A percentile compares a stretch with the other conserved stretches of the same genome.
These are phyloP conservation scores for Folsomia manolachei DNA, from an alignment of 2,888 invertebrate species.

Conservation along the genomic window DNA sequence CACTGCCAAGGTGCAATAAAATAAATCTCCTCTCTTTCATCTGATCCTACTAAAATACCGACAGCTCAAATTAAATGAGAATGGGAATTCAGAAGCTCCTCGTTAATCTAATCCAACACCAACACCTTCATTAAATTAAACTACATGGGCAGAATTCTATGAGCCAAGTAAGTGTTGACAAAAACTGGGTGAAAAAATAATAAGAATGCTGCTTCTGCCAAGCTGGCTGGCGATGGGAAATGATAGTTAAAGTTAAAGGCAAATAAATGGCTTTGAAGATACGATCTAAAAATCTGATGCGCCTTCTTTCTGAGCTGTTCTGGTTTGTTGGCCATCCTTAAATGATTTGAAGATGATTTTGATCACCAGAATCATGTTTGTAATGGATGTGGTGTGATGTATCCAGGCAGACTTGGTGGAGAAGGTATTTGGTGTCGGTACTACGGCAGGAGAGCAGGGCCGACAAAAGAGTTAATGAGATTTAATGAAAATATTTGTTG, in stretches of 20 bases:
- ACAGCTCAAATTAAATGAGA: neutral
- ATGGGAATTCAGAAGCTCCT: constrained; percentile 2
- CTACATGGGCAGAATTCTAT: neutral
- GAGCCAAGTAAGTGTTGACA: neutral
- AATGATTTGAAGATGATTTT: constrained; percentile 3
- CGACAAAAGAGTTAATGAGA: constrained; percentile 18
- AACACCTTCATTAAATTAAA: constrained; percentile 21
- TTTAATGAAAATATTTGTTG: constrained; percentile 17
- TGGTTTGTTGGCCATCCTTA: neutral
- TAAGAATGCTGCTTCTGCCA: constrained; percentile 2
- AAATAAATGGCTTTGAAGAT: neutral
- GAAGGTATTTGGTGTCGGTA: neutral
- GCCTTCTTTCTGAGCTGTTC: neutral
- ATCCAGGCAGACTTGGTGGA: neutral
- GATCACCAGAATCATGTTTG: neutral
- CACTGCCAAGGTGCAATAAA: neutral
- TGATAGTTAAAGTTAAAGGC: neutral
- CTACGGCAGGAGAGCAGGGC: neutral
- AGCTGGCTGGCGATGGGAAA: neutral
- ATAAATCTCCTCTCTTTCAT: neutral
- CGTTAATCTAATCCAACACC: neutral
- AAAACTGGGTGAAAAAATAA: neutral
- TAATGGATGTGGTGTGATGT: neutral
- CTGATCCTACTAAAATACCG: neutral
- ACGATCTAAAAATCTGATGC: neutral